phyloP scores from a whole-genome alignment of 1,140 invertebrate genomes.

The Luehdorfia chinensis region DNA sequence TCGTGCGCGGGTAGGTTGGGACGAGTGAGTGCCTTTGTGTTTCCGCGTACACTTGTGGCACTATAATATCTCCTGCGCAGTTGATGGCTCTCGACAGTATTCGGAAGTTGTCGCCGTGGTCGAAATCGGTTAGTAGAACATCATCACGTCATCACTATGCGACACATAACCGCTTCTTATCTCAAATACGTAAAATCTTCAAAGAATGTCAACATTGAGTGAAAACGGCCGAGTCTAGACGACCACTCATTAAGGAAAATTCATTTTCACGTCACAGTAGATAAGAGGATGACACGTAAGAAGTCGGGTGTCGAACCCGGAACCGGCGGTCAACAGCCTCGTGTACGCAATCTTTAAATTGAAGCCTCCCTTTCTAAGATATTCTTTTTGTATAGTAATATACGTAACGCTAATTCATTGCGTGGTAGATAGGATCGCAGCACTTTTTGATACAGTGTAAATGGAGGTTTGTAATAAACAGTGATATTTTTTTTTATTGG shows the following conservation, averaged over 20 bases:
- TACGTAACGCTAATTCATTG: too few species aligned
- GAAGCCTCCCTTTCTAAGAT: conserved; percentile 1
- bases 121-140: too few species aligned
- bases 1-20: too few species aligned
- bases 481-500: too few species aligned
- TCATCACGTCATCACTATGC: neutral
- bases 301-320: conserved; percentile 15
- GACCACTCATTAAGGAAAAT: conserved; percentile 12
- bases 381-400: conserved; percentile 4
- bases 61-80: too few species aligned
- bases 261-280: conserved; percentile 7
- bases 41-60: too few species aligned
- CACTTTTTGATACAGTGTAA: too few species aligned
- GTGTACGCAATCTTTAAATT: conserved; percentile 11
- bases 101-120: too few species aligned
- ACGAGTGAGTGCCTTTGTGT: too few species aligned
- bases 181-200: neutral
- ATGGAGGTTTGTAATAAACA: too few species aligned
- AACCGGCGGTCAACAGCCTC: conserved; percentile 9
- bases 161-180: neutral
- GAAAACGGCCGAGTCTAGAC: conserved; percentile 4
- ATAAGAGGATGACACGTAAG: conserved; percentile 11
- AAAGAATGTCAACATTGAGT: neutral
- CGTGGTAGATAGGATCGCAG: too few species aligned
- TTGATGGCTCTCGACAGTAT: too few species aligned